phyloP scores from a whole-genome alignment of 2,888 invertebrate species.

The Coenonympha glycerion region DNA sequence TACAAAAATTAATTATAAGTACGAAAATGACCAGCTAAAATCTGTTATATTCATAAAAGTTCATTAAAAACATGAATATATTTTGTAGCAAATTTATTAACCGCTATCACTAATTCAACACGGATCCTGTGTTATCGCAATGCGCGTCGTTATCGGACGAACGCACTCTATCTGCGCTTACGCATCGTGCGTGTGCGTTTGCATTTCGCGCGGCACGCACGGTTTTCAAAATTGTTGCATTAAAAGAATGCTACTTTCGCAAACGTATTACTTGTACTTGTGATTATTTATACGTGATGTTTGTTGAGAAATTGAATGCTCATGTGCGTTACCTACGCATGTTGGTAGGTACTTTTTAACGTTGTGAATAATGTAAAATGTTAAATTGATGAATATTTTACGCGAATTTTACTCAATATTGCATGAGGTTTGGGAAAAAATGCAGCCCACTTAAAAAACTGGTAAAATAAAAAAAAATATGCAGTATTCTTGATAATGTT shows the following conservation, averaged over 20 bases:
- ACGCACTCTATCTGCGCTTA: conserved; percentile 62
- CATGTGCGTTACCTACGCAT: conserved; percentile 64
- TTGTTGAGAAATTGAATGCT: conserved; percentile 53
- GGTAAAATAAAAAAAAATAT: no score
- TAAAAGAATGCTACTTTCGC: conserved; percentile 59
- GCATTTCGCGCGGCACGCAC: conserved; percentile 63
- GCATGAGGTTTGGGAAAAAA: no score
- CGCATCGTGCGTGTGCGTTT: conserved; percentile 60
- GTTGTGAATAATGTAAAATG: no score
- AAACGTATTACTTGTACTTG: conserved; percentile 55
- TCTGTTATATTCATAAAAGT: background rate
- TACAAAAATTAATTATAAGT: no score
- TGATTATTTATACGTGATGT: conserved; percentile 63
- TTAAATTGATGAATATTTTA: no score
- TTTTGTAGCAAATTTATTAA: conserved; percentile 5
- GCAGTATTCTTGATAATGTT: no score
- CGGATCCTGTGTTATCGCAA: conserved; percentile 46
- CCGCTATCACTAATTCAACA: conserved; percentile 23
- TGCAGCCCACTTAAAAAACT: no score
- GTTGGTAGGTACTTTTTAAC: no score
- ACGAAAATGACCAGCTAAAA: no score
- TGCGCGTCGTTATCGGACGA: conserved; percentile 52
- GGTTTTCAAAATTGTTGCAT: conserved; percentile 48
- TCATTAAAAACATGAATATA: background rate
- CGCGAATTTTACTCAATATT: no score